These are phyloP conservation scores for Drosophila bipectinata DNA, from an alignment of 1,140 invertebrate genomes.

Conservation along the genomic window DNA sequence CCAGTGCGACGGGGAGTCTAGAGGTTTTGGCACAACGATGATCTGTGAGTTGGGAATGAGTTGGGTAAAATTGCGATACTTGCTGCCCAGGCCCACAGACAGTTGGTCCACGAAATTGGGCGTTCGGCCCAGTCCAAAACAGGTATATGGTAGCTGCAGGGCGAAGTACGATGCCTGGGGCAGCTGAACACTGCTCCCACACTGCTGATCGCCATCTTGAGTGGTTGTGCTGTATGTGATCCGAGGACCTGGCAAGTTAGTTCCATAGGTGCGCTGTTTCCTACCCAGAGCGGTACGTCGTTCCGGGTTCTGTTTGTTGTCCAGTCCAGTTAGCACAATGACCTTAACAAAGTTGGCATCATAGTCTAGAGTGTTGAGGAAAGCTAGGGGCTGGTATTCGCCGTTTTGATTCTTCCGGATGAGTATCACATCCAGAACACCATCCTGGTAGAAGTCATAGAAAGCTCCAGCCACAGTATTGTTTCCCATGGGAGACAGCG, in stretches of 20 bases:
- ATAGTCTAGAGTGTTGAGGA: slow-evolving; percentile 95
- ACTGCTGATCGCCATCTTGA: slow-evolving; percentile 90
- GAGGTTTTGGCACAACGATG: slow-evolving; percentile 95
- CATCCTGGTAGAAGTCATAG: slow-evolving; percentile 96
- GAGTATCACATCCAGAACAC: slow-evolving; percentile 91
- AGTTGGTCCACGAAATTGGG: slow-evolving; percentile 98
- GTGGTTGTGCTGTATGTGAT: slow-evolving; percentile 94
- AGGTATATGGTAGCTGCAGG: slow-evolving; percentile 96
- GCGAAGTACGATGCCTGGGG: slow-evolving; percentile 96
- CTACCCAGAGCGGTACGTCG: slow-evolving; percentile 89
- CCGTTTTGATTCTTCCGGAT: slow-evolving; percentile 86
- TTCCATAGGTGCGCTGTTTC: slow-evolving; percentile 92
- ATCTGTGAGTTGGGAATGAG: slow-evolving; percentile 99
- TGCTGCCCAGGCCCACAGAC: slow-evolving; percentile 91
- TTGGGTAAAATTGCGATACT: slow-evolving; percentile 92
- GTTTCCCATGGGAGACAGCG: slow-evolving; percentile 88
- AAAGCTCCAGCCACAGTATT: slow-evolving; percentile 93
- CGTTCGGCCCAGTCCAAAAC: slow-evolving; percentile 97
- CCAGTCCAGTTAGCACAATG: slow-evolving; percentile 94
- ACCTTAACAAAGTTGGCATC: slow-evolving; percentile 98
- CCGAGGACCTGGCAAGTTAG: slow-evolving; percentile 94
- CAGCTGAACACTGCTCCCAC: slow-evolving; percentile 92
- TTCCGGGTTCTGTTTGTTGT: slow-evolving; percentile 89
- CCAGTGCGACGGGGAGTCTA: slow-evolving; percentile 92
- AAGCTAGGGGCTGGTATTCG: slow-evolving; percentile 86